These are phyloP conservation scores for Triplophysa bombifrons DNA, from an alignment of 2,797 vertebrate genomes.

Conservation along the genomic window DNA sequence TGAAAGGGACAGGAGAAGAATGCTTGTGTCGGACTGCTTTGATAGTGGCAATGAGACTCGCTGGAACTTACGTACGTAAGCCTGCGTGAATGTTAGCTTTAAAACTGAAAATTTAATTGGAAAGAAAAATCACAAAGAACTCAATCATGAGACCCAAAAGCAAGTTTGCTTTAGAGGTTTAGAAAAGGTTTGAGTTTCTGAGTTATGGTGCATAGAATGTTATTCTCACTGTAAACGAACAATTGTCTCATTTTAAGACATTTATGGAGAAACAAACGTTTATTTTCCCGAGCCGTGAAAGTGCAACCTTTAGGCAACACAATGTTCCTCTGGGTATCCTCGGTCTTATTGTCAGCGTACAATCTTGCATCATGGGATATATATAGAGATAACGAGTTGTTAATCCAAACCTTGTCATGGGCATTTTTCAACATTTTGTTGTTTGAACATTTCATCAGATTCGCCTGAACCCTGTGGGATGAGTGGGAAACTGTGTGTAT, in stretches of 20 bases:
- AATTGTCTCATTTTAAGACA: background rate
- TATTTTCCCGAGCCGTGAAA: background rate
- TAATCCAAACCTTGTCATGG: slow-evolving; percentile 31
- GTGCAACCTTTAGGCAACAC: background rate
- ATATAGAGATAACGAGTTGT: slow-evolving; percentile 11
- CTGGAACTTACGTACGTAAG: too few species aligned
- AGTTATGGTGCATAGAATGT: too few species aligned
- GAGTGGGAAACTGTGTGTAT: slow-evolving; percentile 55
- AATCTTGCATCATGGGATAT: slow-evolving; percentile 30
- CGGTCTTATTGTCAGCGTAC: slow-evolving; percentile 4
- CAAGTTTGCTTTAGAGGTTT: too few species aligned
- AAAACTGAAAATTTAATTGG: too few species aligned
- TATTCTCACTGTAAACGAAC: background rate
- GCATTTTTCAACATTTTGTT: slow-evolving; percentile 9
- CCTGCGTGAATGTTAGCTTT: too few species aligned
- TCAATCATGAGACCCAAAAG: too few species aligned
- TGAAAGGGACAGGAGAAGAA: slow-evolving; percentile 64
- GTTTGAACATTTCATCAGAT: slow-evolving; percentile 66
- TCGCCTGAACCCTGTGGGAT: slow-evolving; percentile 49
- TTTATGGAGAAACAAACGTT: background rate
- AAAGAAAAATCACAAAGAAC: too few species aligned
- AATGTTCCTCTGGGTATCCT: background rate
- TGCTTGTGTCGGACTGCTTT: slow-evolving; percentile 66
- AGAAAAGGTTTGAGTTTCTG: too few species aligned
- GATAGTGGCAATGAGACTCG: slow-evolving; percentile 58